These are phyloP conservation scores for Bothrops jararaca DNA, from an alignment of 2,113 vertebrate species.

Conservation along the genomic window DNA sequence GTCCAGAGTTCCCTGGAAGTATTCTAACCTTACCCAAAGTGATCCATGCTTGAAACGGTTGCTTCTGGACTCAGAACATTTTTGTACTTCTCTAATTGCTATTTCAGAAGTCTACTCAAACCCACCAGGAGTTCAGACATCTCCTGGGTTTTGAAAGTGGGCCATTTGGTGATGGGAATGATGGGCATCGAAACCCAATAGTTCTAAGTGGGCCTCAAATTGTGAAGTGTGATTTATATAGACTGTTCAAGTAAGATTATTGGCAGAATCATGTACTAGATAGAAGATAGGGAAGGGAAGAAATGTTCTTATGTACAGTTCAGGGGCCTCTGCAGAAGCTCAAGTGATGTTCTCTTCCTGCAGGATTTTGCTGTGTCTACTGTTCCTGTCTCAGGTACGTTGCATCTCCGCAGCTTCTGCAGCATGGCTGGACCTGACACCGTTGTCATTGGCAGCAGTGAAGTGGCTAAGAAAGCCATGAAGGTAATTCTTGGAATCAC, in stretches of 20 bases:
- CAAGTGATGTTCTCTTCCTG: neutral
- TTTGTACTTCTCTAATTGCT: neutral
- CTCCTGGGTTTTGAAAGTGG: neutral
- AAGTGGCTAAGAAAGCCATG: slow-evolving; percentile 82
- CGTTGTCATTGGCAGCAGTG: slow-evolving; percentile 79
- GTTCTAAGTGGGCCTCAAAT: neutral
- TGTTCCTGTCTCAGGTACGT: slow-evolving; percentile 77
- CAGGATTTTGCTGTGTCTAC: slow-evolving; percentile 90
- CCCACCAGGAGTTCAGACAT: neutral
- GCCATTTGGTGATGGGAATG: neutral
- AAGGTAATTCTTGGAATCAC: slow-evolving; percentile 63
- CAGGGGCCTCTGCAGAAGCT: neutral
- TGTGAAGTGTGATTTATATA: neutral
- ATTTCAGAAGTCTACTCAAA: neutral
- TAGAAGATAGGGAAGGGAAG: neutral
- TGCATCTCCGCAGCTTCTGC: slow-evolving; percentile 83
- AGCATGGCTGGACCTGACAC: slow-evolving; percentile 88
- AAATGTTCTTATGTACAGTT: neutral
- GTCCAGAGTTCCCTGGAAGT: neutral
- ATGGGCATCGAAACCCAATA: too few relatives aligned
- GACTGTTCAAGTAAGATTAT: neutral
- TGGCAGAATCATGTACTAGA: neutral
- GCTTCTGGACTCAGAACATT: neutral
- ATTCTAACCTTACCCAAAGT: neutral
- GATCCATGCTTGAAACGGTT: neutral